Percentiles rank a stretch among this genome's conserved stretches.
Evolutionary conservation across 2,888 invertebrate species (phyloP).

Genomic region (Unio delphinus): DNA sequence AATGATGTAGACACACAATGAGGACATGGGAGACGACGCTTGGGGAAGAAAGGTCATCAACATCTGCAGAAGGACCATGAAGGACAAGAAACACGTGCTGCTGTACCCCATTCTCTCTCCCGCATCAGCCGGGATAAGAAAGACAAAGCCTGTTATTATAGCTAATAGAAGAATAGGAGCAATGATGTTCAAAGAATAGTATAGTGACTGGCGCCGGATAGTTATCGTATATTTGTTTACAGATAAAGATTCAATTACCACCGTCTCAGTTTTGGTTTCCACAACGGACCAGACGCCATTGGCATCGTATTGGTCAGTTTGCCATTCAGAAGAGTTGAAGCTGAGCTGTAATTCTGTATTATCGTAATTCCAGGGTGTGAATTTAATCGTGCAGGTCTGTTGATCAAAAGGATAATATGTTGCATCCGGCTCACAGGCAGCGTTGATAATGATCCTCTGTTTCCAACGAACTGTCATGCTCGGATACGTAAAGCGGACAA

Average conservation of each 20-base stretch:
- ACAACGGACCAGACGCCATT: constrained; percentile 26
- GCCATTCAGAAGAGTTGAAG: constrained; percentile 12
- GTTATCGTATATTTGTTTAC: constrained; percentile 20
- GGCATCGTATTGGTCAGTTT: constrained; percentile 12
- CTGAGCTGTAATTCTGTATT: constrained; percentile 6
- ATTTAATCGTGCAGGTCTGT: constrained; percentile 20
- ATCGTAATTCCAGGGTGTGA: constrained; percentile 19
- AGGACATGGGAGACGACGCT: constrained; percentile 30
- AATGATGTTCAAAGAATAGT: constrained; percentile 26
- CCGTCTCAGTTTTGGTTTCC: constrained; percentile 11
- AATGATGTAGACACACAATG: constrained; percentile 32
- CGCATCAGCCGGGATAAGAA: constrained; percentile 27
- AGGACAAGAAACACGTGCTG: constrained; percentile 33
- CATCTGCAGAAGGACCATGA: constrained; percentile 28
- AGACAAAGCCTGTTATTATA: constrained; percentile 28
- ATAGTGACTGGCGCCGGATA: constrained; percentile 21
- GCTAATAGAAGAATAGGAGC: constrained; percentile 25
- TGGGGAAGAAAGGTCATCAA: constrained; percentile 29
- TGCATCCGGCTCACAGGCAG: constrained; percentile 29
- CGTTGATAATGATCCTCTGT: constrained; percentile 25
- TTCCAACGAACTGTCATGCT: constrained; percentile 20
- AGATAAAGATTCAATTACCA: constrained; percentile 2
- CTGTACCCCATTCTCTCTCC: constrained; percentile 29
- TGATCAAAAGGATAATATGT: constrained; percentile 32
- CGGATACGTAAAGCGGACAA: constrained; percentile 16